Evolutionary conservation across 2,797 vertebrate species (phyloP).

Genomic region (Caiman crocodilus): DNA sequence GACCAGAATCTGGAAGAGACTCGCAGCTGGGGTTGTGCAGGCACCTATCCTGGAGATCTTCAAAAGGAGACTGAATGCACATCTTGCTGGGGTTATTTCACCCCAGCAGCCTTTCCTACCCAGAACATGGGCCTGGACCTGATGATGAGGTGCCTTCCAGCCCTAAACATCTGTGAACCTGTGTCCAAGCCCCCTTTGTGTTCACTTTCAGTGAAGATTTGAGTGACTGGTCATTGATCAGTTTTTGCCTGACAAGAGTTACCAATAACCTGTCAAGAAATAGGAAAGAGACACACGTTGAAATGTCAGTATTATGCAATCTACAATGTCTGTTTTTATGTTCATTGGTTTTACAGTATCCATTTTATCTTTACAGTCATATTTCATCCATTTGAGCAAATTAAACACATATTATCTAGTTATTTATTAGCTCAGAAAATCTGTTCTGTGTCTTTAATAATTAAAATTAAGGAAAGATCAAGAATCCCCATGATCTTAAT

Average conservation of each 20-base stretch:
- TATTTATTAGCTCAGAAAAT: constrained; percentile 20
- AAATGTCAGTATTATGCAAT: not conserved
- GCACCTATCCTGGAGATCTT: no score
- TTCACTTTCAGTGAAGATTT: not conserved
- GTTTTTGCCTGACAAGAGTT: not conserved
- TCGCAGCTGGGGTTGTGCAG: no score
- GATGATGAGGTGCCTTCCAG: no score
- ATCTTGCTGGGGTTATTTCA: no score
- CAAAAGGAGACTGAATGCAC: no score
- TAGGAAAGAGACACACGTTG: not conserved
- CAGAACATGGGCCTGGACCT: no score
- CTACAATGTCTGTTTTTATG: not conserved
- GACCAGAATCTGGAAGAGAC: no score
- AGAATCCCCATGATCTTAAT: constrained; percentile 35
- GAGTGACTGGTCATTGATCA: not conserved
- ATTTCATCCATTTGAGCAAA: not conserved
- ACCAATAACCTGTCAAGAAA: not conserved
- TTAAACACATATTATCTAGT: constrained; percentile 6
- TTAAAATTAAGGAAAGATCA: constrained; percentile 30
- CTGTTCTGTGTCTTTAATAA: not conserved
- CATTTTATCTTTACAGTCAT: not conserved
- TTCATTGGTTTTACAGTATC: not conserved
- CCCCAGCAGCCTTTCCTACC: no score
- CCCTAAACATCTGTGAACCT: not conserved
- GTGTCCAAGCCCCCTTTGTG: not conserved